phyloP scores from a whole-genome alignment of 2,113 vertebrate genomes.

The Trogon surrucura region DNA sequence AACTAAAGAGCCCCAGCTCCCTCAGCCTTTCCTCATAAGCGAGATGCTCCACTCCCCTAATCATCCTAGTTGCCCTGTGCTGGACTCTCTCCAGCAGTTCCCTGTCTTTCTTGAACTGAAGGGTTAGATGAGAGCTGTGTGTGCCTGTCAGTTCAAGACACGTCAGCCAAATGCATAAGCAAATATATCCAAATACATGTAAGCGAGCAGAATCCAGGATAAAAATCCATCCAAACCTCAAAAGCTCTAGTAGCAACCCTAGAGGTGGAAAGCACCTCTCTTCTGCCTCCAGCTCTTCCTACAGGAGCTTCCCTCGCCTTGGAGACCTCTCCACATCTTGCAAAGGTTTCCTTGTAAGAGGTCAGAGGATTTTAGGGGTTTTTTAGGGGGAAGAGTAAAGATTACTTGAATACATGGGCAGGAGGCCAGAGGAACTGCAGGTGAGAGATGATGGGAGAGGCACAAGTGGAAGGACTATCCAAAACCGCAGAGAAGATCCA shows the following conservation, averaged over 20 bases:
- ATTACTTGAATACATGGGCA: neutral
- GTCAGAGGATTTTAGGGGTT: neutral
- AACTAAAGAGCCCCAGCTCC: too few species aligned
- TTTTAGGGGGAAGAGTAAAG: neutral
- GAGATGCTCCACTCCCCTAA: too few species aligned
- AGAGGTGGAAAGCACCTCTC: neutral
- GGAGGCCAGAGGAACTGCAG: neutral
- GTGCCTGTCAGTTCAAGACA: neutral
- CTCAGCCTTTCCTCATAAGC: too few species aligned
- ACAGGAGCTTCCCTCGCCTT: neutral
- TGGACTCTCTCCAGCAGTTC: too few species aligned
- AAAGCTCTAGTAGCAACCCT: neutral
- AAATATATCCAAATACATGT: neutral
- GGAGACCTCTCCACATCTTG: neutral
- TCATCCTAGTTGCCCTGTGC: too few species aligned
- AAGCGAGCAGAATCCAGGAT: neutral
- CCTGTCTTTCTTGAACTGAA: too few species aligned
- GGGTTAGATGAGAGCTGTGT: neutral
- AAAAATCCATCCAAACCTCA: neutral
- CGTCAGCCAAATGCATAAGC: fast-evolving
- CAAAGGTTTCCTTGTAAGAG: neutral
- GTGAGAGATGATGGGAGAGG: neutral
- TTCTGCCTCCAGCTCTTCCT: neutral
- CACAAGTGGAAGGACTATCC: neutral
- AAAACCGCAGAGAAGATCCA: neutral